phyloP scores from a whole-genome alignment of 2,888 invertebrate species.

The Cactoblastis cactorum region DNA sequence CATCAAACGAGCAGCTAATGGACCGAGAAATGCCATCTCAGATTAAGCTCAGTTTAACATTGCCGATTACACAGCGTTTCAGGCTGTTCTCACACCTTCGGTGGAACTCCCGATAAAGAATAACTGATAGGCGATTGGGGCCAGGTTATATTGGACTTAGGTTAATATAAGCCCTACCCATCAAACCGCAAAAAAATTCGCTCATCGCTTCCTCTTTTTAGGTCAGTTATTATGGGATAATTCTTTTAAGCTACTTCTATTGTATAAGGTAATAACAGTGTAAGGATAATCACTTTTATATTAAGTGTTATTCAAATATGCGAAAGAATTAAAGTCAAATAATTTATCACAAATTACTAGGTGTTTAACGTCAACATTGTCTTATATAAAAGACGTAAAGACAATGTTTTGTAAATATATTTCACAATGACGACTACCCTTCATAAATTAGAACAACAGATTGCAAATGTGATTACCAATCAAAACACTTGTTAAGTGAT shows the following conservation, averaged over 20 bases:
- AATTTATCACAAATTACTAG: no score
- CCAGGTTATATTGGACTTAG: conserved; percentile 11
- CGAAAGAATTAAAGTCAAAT: no score
- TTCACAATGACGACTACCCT: no score
- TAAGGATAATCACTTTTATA: no score
- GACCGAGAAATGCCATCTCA: conserved; percentile 35
- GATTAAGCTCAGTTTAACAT: conserved; percentile 36
- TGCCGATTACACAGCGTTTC: conserved; percentile 26
- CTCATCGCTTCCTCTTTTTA: conserved; percentile 18
- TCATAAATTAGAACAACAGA: no score
- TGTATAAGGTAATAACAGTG: no score
- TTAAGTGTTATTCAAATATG: no score
- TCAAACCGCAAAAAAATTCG: conserved; percentile 7
- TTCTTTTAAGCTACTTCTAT: not conserved
- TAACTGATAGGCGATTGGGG: not conserved
- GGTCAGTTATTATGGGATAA: conserved; percentile 1
- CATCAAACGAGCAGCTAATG: conserved; percentile 26
- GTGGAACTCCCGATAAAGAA: conserved; percentile 9
- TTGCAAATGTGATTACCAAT: no score
- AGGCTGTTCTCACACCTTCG: conserved; percentile 25
- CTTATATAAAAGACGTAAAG: no score
- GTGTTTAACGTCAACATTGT: no score
- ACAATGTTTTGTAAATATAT: no score
- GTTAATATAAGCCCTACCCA: not conserved
- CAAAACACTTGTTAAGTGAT: no score